Percentiles rank a stretch among this genome's conserved stretches.
These are phyloP conservation scores for Leucophenga maculata DNA, from an alignment of 2,888 invertebrate species.

Conservation along the genomic window DNA sequence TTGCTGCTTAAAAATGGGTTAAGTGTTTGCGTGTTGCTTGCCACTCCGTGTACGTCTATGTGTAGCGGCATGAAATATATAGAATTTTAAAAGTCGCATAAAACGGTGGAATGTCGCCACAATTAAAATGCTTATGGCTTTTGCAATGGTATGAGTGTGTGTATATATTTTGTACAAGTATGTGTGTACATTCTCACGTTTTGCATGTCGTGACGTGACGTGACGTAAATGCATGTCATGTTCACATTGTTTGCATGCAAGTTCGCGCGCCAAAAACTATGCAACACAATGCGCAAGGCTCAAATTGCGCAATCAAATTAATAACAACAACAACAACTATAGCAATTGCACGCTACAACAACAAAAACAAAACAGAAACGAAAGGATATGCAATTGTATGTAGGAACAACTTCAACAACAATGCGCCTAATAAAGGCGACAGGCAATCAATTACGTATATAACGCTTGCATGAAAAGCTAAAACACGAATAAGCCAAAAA, in stretches of 20 bases:
- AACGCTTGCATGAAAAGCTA: slow-evolving; percentile 59
- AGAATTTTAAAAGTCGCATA: slow-evolving; percentile 69
- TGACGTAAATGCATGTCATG: slow-evolving; percentile 70
- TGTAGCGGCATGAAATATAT: slow-evolving; percentile 46
- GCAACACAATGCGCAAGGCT: slow-evolving; percentile 65
- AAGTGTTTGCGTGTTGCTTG: slow-evolving; percentile 33
- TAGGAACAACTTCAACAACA: slow-evolving; percentile 2
- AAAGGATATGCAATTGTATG: not conserved
- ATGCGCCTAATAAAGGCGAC: slow-evolving; percentile 16
- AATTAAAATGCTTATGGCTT: slow-evolving; percentile 64
- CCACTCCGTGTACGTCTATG: no score
- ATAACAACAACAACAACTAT: slow-evolving; percentile 38
- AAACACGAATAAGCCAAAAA: slow-evolving; percentile 4
- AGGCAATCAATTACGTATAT: slow-evolving; percentile 57
- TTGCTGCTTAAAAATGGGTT: not conserved
- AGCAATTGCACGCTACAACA: not conserved
- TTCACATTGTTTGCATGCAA: slow-evolving; percentile 45
- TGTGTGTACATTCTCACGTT: slow-evolving; percentile 37
- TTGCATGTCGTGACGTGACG: slow-evolving; percentile 61
- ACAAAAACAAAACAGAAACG: not conserved
- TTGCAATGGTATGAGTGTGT: not conserved
- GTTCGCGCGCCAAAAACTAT: slow-evolving; percentile 63
- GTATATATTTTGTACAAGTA: slow-evolving; percentile 14
- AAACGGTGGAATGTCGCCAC: slow-evolving; percentile 69
- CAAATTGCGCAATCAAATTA: slow-evolving; percentile 67